These are phyloP conservation scores for Euphonia xanthogaster DNA, from an alignment of 2,797 vertebrate genomes.

Conservation along the genomic window DNA sequence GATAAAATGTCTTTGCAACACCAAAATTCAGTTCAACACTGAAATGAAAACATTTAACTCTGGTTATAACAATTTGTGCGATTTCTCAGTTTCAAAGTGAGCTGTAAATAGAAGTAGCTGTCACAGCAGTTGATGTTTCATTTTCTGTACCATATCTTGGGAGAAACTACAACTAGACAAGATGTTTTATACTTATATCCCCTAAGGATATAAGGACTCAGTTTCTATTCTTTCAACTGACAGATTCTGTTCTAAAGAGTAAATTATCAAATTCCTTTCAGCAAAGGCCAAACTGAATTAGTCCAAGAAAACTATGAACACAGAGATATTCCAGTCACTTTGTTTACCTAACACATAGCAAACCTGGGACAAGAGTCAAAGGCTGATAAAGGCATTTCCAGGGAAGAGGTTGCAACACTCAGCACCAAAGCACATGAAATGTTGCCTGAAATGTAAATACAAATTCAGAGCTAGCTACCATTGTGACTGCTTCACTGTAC, in stretches of 20 bases:
- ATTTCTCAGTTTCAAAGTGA: background rate
- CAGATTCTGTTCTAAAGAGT: background rate
- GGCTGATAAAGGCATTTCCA: background rate
- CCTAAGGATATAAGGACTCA: background rate
- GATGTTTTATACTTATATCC: background rate
- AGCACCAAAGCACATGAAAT: rapidly evolving
- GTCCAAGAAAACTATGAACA: background rate
- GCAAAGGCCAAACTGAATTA: background rate
- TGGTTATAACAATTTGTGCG: background rate
- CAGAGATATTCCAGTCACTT: background rate
- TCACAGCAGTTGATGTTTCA: background rate
- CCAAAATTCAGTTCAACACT: background rate
- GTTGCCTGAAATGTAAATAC: background rate
- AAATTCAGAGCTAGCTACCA: background rate
- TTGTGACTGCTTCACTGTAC: background rate
- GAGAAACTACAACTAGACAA: background rate
- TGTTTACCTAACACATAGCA: background rate
- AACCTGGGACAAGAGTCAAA: background rate
- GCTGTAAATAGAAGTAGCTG: background rate
- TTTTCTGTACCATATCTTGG: background rate
- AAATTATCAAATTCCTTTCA: background rate
- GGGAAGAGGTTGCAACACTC: background rate
- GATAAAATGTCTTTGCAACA: background rate
- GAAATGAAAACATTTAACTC: background rate
- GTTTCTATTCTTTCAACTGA: background rate